Conservation (phyloP, 2,888 invertebrate species). For the Drosophila helvetica region DNA sequence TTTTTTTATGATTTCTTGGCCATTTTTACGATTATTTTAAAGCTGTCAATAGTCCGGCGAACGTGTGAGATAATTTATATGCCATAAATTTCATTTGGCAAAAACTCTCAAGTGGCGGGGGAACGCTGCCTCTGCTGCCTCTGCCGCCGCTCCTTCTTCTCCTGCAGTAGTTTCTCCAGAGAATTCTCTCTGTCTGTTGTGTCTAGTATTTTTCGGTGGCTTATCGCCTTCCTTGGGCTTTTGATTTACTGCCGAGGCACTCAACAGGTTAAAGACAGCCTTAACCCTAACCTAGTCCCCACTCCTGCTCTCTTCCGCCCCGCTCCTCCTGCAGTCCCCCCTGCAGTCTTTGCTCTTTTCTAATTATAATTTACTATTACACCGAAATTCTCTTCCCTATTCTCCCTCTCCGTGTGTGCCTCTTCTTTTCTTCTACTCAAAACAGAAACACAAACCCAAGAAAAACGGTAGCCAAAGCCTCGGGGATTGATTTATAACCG, state of each 20-base stretch:
- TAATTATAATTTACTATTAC: conserved; percentile 60
- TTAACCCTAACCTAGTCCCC: conserved; percentile 26
- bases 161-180: conserved; percentile 42
- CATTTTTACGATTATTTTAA: conserved; percentile 78
- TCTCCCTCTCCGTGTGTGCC: neutral
- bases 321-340: neutral
- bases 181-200: conserved; percentile 54
- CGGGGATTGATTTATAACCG: conserved; percentile 72
- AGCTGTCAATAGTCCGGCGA: conserved; percentile 79
- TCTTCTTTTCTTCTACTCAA: neutral
- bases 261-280: conserved; percentile 62
- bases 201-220: conserved; percentile 54
- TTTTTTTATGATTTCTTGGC: conserved; percentile 76
- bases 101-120: conserved; percentile 33
- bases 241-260: conserved; percentile 72
- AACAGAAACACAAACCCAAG: conserved; percentile 13
- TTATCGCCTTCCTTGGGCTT: conserved; percentile 72
- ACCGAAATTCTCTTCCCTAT: conserved; percentile 23
- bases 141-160: conserved; percentile 9
- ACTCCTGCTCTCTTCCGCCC: neutral
- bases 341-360: conserved; percentile 44
- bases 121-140: conserved; percentile 9
- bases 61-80: conserved; percentile 81
- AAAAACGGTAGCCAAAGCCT: conserved; percentile 69
- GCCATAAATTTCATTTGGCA: conserved; percentile 77